Conservation (phyloP, 2,797 vertebrate species). For the Crenuchus spilurus region DNA sequence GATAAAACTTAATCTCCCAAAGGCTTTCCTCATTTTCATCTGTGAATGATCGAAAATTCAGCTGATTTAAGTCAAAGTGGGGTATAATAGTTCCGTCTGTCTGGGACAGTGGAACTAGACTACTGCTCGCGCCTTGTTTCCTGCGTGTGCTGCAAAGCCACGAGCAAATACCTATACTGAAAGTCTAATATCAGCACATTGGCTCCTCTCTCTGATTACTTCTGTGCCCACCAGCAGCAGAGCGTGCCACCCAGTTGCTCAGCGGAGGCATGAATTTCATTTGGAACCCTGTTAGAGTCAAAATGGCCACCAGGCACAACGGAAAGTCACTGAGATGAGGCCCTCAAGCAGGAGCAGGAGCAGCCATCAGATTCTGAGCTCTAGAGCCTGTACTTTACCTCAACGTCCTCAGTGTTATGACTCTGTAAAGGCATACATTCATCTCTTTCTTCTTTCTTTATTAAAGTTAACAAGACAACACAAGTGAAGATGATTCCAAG, state of each 20-base stretch:
- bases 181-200: conserved; percentile 49
- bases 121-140: conserved; percentile 30
- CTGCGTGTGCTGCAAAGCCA: conserved; percentile 30
- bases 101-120: conserved; percentile 2
- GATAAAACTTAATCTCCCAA: conserved; percentile 5
- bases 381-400: background rate
- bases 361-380: background rate
- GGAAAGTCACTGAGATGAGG: conserved; percentile 18
- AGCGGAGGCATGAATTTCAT: conserved; percentile 42
- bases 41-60: background rate
- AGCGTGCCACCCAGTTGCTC: conserved; percentile 1
- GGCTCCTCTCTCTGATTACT: conserved; percentile 45
- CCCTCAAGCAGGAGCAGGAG: conserved; percentile 10
- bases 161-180: conserved; percentile 15
- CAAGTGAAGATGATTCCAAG: no score
- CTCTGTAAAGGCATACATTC: conserved; percentile 2
- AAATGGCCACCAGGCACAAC: conserved; percentile 39
- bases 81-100: background rate
- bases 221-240: conserved; percentile 35
- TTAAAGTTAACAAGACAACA: background rate
- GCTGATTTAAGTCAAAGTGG: conserved; percentile 15
- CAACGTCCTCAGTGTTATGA: background rate
- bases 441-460: conserved; percentile 6
- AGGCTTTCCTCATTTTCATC: conserved; percentile 1
- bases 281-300: conserved; percentile 33